phyloP scores from a whole-genome alignment of 2,888 invertebrate species.

The Drosophila flavopinicola region DNA sequence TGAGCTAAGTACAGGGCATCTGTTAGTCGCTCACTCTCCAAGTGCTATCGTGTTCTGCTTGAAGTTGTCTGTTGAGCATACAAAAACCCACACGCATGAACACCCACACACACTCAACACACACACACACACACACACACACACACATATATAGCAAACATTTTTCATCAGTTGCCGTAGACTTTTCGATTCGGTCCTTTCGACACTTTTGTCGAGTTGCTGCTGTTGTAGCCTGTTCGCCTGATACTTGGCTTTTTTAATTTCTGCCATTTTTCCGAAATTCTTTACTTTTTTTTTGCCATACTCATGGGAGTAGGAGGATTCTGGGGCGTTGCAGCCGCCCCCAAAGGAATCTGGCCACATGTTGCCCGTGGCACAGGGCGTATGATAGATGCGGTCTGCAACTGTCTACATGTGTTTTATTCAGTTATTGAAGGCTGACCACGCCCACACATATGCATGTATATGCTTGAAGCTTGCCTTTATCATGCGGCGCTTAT shows the following conservation, averaged over 20 bases:
- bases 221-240: conserved; percentile 43
- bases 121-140: not conserved
- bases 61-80: conserved; percentile 11
- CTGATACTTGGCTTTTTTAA: conserved; percentile 62
- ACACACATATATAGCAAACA: conserved; percentile 11
- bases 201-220: conserved; percentile 36
- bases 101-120: not conserved
- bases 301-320: not conserved
- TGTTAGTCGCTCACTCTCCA: not conserved
- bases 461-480: conserved; percentile 8
- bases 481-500: conserved; percentile 49
- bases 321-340: not conserved
- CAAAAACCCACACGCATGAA: not conserved
- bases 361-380: conserved; percentile 15
- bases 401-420: conserved; percentile 24
- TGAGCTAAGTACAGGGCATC: not conserved
- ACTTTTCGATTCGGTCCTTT: conserved; percentile 27
- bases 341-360: not conserved
- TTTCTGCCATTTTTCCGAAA: conserved; percentile 37
- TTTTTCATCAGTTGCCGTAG: conserved; percentile 44
- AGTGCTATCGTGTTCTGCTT: not conserved
- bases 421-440: conserved; percentile 39
- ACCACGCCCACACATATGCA: not conserved
- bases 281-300: not conserved
- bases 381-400: conserved; percentile 40